Evolutionary conservation across 2,888 invertebrate genomes (phyloP).

Genomic region (Boloria euphrosyne): DNA sequence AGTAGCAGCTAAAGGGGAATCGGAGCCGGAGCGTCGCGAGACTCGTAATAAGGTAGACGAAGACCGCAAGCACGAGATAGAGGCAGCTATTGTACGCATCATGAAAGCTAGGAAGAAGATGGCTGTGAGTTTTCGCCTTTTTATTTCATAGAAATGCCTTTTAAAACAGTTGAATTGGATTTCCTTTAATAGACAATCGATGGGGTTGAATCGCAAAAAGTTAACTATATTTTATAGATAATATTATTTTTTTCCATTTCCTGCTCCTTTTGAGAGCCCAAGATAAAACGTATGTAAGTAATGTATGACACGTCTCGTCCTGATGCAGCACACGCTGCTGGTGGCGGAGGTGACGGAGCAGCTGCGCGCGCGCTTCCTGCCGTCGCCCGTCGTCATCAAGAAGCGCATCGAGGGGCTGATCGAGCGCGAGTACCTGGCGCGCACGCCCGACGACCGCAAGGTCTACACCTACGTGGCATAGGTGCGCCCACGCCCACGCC

Average conservation of each 20-base stretch:
- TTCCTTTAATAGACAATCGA: no score
- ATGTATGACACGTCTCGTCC: background rate
- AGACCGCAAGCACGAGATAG: constrained; percentile 99
- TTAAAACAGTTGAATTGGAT: no score
- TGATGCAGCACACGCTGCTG: constrained; percentile 91
- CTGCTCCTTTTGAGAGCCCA: no score
- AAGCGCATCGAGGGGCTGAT: constrained; percentile 99
- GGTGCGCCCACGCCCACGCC: constrained; percentile 54
- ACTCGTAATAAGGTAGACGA: constrained; percentile 99
- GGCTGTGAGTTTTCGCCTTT: constrained; percentile 79
- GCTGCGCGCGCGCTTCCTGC: constrained; percentile 97
- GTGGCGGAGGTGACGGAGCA: constrained; percentile 99
- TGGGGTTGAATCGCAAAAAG: no score
- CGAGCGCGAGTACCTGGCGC: constrained; percentile 98
- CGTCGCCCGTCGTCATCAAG: constrained; percentile 98
- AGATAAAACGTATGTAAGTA: no score
- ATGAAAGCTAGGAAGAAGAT: constrained; percentile 99
- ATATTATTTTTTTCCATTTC: no score
- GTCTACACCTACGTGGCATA: constrained; percentile 98
- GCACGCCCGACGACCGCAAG: constrained; percentile 98
- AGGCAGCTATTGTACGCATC: constrained; percentile 99
- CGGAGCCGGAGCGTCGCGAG: constrained; percentile 99
- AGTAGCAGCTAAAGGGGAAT: constrained; percentile 97
- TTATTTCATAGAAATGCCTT: no score
- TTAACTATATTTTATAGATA: no score